Evolutionary conservation across 2,888 invertebrate species (phyloP), one percentile per base, ranked within the genome.

Genomic region (Pinctada fucata): DNA sequence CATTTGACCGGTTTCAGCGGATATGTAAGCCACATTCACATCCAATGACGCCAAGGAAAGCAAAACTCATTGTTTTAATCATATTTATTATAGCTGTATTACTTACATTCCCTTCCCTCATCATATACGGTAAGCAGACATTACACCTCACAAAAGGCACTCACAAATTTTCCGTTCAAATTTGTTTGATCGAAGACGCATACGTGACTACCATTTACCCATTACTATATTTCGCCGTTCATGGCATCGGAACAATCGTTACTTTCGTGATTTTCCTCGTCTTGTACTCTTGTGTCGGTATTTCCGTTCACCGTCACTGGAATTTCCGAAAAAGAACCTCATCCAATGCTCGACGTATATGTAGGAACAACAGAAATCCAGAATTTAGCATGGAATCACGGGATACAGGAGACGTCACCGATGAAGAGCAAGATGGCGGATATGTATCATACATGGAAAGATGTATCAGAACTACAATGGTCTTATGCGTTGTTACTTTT

Each of bases 401-500:
- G 58, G 58, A 58, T 58, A 13, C 58, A 58, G 1, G 58, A 1
- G 58, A 58, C 58, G 58, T 58, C 58, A 58, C 13, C 52, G 31
- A 71, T 45, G 16, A 52, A 2, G 45, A 45, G 4, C 45, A 71
- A 52, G 45, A 52, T 16, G 51, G 51, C 13, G 50, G 45, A 51
- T 71, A 50, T n/a, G 52, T 45, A 45, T 51, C n/a, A 49, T 51
- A 52, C 45, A 52, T 71, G 65, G 64, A 83, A 8, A 79, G 82
- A 47, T 78, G 84, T 3, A 83, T 85, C 45, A 81, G 85, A 51
- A 87, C 87, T 3, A 88, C 88, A 0, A 77, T 87, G 31, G 88
- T 88, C 86, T 74, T 89, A 2, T 87, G 88, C 72, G 73, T 85
- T 51, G 88, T 89, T 47, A 88, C 89, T 6, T 69, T 88, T 13